Evolutionary conservation across 2,888 invertebrate genomes (phyloP).

Genomic region (Drosophila greeni): DNA sequence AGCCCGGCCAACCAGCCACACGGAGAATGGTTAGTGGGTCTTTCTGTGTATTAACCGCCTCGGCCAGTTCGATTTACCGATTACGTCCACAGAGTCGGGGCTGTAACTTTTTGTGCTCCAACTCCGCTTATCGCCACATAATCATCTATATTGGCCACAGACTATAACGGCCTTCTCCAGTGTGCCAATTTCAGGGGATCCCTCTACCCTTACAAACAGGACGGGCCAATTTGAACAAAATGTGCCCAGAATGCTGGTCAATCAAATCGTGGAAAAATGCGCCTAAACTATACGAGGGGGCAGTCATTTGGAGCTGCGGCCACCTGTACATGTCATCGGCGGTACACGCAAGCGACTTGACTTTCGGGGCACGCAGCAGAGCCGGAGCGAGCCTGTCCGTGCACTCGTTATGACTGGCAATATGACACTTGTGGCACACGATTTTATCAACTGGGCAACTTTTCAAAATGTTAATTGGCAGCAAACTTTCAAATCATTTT

Average conservation of each 20-base stretch:
- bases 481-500: conserved; percentile 51
- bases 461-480: conserved; percentile 60
- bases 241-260: conserved; percentile 6
- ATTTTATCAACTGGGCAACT: conserved; percentile 50
- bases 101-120: conserved; percentile 2
- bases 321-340: conserved; percentile 42
- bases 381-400: conserved; percentile 18
- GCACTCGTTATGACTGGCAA: conserved; percentile 46
- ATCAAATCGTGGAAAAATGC: conserved; percentile 7
- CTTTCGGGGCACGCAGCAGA: conserved; percentile 49
- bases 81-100: conserved; percentile 3
- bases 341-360: conserved; percentile 29
- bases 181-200: conserved; percentile 1
- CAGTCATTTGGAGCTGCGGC: conserved; percentile 31
- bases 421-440: conserved; percentile 56
- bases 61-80: conserved; percentile 13
- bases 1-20: background rate
- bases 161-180: conserved; percentile 5
- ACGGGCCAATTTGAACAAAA: conserved; percentile 4
- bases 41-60: background rate
- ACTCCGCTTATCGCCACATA: conserved; percentile 3
- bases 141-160: conserved; percentile 1
- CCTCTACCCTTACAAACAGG: background rate
- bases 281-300: background rate
- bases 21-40: conserved; percentile 5